A percentile compares a stretch with the other conserved stretches of the same genome.
Conservation (phyloP, 2,888 invertebrate species). For the Apeira syringaria region DNA sequence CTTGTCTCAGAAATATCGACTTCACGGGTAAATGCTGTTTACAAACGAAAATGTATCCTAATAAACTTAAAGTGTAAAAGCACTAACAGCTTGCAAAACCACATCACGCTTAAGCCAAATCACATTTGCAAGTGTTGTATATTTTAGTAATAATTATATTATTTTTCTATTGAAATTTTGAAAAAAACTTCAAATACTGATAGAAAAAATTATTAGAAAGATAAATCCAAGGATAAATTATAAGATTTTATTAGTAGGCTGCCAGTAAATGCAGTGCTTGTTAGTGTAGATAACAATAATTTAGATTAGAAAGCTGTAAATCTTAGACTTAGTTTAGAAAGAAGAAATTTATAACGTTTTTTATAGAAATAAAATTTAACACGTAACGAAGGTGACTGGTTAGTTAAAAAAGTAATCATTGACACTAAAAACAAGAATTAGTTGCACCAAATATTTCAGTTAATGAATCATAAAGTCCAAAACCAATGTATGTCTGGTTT, state of each 20-base stretch:
- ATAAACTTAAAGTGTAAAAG: slow-evolving; percentile 47
- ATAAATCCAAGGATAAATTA: no score
- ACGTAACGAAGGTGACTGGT: slow-evolving; percentile 68
- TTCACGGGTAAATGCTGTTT: no score
- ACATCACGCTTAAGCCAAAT: slow-evolving; percentile 64
- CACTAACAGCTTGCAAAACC: slow-evolving; percentile 78
- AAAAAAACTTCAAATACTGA: no score
- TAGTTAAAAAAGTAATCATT: slow-evolving; percentile 37
- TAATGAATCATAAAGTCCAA: slow-evolving; percentile 43
- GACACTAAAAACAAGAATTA: slow-evolving; percentile 20
- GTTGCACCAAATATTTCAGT: slow-evolving; percentile 21
- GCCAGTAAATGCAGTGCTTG: slow-evolving; percentile 3
- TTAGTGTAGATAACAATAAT: neutral
- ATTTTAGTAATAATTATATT: neutral
- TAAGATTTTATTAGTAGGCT: no score
- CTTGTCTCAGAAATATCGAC: no score
- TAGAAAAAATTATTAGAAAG: no score
- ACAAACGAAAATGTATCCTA: slow-evolving; percentile 54
- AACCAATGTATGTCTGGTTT: slow-evolving; percentile 70
- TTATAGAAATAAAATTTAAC: slow-evolving; percentile 30
- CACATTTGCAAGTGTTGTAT: slow-evolving; percentile 39
- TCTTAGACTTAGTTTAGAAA: neutral
- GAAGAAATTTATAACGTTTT: neutral
- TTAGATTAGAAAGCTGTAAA: neutral
- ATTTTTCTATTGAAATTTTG: neutral